A percentile compares a stretch with the other conserved stretches of the same genome.
Conservation (phyloP, 1,140 invertebrate genomes). For the Orchestia grillus region DNA sequence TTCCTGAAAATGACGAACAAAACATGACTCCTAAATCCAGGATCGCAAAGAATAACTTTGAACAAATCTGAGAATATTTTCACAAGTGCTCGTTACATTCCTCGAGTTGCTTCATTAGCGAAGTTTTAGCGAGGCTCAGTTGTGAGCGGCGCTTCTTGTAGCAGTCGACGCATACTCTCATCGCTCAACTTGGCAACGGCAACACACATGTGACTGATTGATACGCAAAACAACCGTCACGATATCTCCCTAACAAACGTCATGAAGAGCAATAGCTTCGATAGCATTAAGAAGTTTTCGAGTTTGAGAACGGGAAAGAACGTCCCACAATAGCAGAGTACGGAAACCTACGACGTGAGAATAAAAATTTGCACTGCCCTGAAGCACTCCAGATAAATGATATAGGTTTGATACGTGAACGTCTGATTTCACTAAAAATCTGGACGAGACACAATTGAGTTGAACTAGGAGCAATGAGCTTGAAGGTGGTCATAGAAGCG, state of each 20-base stretch:
- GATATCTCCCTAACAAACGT: neutral
- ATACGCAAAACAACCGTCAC: neutral
- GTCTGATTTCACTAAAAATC: neutral
- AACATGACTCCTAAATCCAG: neutral
- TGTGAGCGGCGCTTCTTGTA: neutral
- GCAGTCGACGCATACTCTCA: neutral
- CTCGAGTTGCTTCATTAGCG: slow-evolving; percentile 42
- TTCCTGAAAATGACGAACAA: neutral
- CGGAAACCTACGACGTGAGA: neutral
- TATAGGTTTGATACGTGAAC: neutral
- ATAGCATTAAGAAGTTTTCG: neutral
- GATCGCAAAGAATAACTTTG: neutral
- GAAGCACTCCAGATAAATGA: neutral
- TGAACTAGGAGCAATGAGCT: neutral
- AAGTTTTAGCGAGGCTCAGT: slow-evolving; percentile 10
- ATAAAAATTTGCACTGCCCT: neutral
- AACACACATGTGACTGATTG: neutral
- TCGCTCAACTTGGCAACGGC: neutral
- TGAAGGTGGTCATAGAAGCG: neutral
- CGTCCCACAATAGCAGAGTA: neutral
- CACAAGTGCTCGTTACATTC: slow-evolving; percentile 6
- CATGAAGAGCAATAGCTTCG: neutral
- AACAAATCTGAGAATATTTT: neutral
- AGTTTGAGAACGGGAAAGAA: neutral
- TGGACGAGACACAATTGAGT: neutral